These are phyloP conservation scores for Gallinago paraguaiae DNA, from an alignment of 2,113 vertebrate species.

Conservation along the genomic window DNA sequence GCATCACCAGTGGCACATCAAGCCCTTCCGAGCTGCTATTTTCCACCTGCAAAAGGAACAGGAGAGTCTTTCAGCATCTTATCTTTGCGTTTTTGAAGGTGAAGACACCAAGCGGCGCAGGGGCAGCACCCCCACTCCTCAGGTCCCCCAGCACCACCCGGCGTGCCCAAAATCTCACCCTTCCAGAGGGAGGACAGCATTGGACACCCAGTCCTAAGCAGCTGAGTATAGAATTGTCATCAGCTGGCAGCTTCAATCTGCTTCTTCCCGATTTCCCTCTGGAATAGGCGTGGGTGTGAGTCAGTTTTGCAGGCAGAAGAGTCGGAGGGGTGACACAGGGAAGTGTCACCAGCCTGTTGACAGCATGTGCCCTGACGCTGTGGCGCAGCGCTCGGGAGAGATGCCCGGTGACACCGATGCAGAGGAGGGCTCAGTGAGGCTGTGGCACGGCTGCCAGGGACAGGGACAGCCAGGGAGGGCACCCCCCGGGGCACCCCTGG, in stretches of 20 bases:
- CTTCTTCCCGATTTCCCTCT: background rate
- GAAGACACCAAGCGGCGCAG: background rate
- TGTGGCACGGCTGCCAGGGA: accelerated
- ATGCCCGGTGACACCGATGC: accelerated
- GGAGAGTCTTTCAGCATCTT: background rate
- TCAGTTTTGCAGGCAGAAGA: background rate
- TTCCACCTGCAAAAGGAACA: background rate
- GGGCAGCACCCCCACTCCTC: background rate
- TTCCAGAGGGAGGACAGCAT: background rate
- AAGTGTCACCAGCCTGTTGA: accelerated
- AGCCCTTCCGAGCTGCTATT: background rate
- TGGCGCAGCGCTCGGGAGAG: accelerated
- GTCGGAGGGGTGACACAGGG: accelerated
- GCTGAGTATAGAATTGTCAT: background rate
- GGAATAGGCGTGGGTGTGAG: accelerated
- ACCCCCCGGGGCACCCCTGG: accelerated
- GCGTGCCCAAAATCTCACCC: background rate
- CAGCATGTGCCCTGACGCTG: accelerated
- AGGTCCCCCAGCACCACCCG: background rate
- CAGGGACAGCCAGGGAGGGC: background rate
- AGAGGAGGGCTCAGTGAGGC: accelerated
- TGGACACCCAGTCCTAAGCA: background rate
- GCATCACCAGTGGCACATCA: too few relatives aligned
- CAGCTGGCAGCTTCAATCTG: accelerated
- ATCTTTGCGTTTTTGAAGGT: background rate